phyloP scores from a whole-genome alignment of 2,797 vertebrate genomes.

The Luscinia megarhynchos region DNA sequence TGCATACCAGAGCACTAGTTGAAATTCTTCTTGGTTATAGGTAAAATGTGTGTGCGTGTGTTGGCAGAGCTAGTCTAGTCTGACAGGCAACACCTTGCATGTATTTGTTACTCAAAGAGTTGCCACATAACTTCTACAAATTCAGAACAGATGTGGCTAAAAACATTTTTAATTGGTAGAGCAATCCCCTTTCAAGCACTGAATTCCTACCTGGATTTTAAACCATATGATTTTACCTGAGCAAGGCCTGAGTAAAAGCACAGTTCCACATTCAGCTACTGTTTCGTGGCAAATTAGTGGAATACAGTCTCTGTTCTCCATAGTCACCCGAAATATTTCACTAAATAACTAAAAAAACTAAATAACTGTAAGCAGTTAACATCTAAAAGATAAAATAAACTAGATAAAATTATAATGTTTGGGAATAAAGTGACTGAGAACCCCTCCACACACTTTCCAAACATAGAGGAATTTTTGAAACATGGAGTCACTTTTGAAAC shows the following conservation, averaged over 20 bases:
- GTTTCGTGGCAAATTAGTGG: neutral
- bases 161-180: neutral
- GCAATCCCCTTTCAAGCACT: neutral
- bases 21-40: slow-evolving; percentile 35
- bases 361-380: neutral
- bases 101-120: slow-evolving; percentile 5
- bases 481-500: too few species aligned
- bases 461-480: neutral
- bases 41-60: neutral
- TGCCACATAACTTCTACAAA: neutral
- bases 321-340: neutral
- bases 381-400: neutral
- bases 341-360: neutral
- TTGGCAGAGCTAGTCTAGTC: slow-evolving; percentile 31
- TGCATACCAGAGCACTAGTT: neutral
- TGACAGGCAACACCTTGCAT: neutral
- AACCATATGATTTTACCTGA: neutral
- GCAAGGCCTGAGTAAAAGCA: neutral
- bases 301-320: neutral
- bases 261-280: neutral
- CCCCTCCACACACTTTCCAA: neutral
- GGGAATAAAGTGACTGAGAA: neutral
- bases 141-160: slow-evolving; percentile 18
- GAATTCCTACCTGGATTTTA: slow-evolving; percentile 6
- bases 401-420: neutral